phyloP scores from a whole-genome alignment of 1,140 invertebrate species.

The Hyposmocoma kahamanoa region DNA sequence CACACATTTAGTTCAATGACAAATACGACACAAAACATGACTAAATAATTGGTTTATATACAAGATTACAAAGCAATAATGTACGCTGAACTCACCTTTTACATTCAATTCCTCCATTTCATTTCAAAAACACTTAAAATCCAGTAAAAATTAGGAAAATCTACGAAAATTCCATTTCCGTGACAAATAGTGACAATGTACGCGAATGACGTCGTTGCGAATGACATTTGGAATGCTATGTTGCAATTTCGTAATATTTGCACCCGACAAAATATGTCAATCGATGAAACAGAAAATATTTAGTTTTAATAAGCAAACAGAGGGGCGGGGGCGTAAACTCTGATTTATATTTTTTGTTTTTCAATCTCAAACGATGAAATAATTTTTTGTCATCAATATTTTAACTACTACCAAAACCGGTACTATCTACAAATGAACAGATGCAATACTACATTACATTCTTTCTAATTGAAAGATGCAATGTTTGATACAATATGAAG shows the following conservation, averaged over 20 bases:
- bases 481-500: too few relatives aligned
- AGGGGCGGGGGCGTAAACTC: too few relatives aligned
- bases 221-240: neutral
- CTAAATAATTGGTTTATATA: neutral
- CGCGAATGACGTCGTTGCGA: slow-evolving; percentile 7
- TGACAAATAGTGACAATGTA: neutral
- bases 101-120: slow-evolving; percentile 51
- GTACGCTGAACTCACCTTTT: slow-evolving; percentile 35
- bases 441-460: too few relatives aligned
- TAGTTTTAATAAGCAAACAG: too few relatives aligned
- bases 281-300: too few relatives aligned
- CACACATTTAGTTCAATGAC: slow-evolving; percentile 45
- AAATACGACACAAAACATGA: slow-evolving; percentile 13
- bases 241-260: neutral
- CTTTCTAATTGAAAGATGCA: too few relatives aligned
- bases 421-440: too few relatives aligned
- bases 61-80: neutral
- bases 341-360: too few relatives aligned
- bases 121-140: slow-evolving; percentile 37
- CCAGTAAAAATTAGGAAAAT: slow-evolving; percentile 29
- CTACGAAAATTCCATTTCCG: slow-evolving; percentile 13
- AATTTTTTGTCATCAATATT: too few relatives aligned
- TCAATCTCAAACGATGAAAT: too few relatives aligned
- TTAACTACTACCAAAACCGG: too few relatives aligned
- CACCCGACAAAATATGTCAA: too few relatives aligned